These are phyloP conservation scores for Leucoptera coffeella DNA, from an alignment of 2,888 invertebrate species.

Conservation along the genomic window DNA sequence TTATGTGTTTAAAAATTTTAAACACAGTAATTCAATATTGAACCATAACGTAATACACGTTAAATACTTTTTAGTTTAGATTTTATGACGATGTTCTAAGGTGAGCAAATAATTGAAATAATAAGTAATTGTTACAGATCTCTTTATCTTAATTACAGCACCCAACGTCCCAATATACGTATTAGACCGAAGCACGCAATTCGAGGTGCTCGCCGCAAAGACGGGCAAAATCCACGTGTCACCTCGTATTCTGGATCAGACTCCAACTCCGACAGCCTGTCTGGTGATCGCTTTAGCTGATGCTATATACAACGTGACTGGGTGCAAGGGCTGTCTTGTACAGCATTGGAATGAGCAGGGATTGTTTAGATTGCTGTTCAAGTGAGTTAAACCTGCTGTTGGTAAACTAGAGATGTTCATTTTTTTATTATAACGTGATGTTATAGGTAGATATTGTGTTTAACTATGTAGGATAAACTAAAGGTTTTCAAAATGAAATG, in stretches of 20 bases:
- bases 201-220: slow-evolving; percentile 34
- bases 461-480: too few relatives aligned
- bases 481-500: too few relatives aligned
- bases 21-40: too few relatives aligned
- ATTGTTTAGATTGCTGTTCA: slow-evolving; percentile 29
- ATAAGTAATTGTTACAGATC: too few relatives aligned
- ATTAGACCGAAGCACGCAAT: slow-evolving; percentile 24
- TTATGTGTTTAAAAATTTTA: too few relatives aligned
- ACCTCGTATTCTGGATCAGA: slow-evolving; percentile 9
- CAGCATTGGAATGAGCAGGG: slow-evolving; percentile 31
- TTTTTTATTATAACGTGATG: too few relatives aligned
- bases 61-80: too few relatives aligned
- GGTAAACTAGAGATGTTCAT: too few relatives aligned
- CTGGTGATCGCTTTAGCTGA: slow-evolving; percentile 22
- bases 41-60: too few relatives aligned
- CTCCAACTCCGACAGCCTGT: slow-evolving; percentile 20
- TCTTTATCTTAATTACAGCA: slow-evolving; percentile 26
- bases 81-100: too few relatives aligned
- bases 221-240: slow-evolving; percentile 17
- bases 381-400: slow-evolving; percentile 13
- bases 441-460: too few relatives aligned
- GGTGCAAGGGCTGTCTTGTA: slow-evolving; percentile 20
- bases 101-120: too few relatives aligned
- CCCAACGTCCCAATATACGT: slow-evolving; percentile 27
- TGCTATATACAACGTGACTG: slow-evolving; percentile 21